Evolutionary conservation across 2,797 vertebrate genomes (phyloP), one percentile per base, ranked within the genome.

Genomic region (Micromesistius poutassou): DNA sequence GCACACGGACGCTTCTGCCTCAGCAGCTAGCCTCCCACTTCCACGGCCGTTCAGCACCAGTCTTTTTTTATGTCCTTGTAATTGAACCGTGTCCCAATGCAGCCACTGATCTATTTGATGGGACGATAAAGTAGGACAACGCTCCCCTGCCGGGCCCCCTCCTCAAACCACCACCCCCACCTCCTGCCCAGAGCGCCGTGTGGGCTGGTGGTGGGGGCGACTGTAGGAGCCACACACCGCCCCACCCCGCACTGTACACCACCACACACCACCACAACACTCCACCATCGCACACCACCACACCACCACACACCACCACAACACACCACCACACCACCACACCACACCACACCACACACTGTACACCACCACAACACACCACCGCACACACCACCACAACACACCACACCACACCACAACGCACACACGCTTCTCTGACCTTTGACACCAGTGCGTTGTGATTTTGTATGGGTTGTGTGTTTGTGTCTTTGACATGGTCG

Each of bases 91-190:
- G 62, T 81, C 79, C 77, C 82, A 80, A 90, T 83, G 82, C 19
- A 5, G 19, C 5, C n/a, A 80, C 80, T 75, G 90, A 87, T 80
- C 83, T 42, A 78, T 80, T 83, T 88, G 83, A 85, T 87, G 75
- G 82, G 76, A 81, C 2, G 76, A 83, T 71, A 85, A 89, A 87
- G 82, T 87, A 87, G 89, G 89, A 83, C 89, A 87, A 62, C 31
- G 71, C 85, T 55, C 74, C 89, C 83, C 86, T 89, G 83, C 84
- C 74, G 81, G 84, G 80, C 81, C 76, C 76, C 80, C 73, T 77
- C 86, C 33, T 35, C 33, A 4, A 4, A 78, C 79, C 75, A 70
- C 86, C 80, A 73, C 73, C 22, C 71, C 80, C 55, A 62, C 71
- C 72, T 33, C 74, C 77, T 75, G 78, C 74, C 75, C 78, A 78